These are phyloP conservation scores for Planococcus citri DNA, from an alignment of 1,140 invertebrate genomes.

Conservation along the genomic window DNA sequence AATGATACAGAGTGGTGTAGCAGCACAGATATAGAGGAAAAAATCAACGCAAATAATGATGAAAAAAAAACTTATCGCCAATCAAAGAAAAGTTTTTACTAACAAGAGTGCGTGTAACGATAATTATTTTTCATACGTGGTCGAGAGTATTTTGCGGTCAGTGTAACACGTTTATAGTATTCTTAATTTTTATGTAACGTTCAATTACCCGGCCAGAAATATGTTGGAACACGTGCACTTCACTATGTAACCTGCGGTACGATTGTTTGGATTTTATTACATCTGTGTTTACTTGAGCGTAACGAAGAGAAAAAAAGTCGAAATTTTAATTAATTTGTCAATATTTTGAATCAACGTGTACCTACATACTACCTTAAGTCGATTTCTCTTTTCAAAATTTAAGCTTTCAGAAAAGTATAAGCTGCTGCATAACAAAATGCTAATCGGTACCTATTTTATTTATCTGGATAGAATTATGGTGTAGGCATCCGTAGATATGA, in stretches of 20 bases:
- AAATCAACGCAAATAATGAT: not conserved
- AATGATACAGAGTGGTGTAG: no score
- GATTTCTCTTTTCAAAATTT: no score
- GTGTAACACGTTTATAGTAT: not conserved
- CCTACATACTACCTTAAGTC: no score
- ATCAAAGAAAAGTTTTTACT: not conserved
- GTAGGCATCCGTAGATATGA: no score
- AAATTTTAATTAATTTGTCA: not conserved
- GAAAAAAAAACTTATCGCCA: slow-evolving; percentile 1
- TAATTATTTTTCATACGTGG: slow-evolving; percentile 7
- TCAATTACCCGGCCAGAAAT: not conserved
- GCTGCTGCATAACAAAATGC: no score
- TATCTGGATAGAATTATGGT: no score
- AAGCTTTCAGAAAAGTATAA: no score
- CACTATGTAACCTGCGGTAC: not conserved
- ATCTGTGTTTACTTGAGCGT: not conserved
- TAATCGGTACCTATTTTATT: no score
- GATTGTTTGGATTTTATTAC: not conserved
- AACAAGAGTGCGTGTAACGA: not conserved
- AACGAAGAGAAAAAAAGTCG: not conserved
- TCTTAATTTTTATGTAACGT: not conserved
- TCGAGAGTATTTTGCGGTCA: slow-evolving; percentile 1
- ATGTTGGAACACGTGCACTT: not conserved
- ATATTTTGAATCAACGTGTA: no score
- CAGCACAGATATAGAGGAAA: no score